Conservation (phyloP, 2,888 invertebrate species). For the Spialia ferax region DNA sequence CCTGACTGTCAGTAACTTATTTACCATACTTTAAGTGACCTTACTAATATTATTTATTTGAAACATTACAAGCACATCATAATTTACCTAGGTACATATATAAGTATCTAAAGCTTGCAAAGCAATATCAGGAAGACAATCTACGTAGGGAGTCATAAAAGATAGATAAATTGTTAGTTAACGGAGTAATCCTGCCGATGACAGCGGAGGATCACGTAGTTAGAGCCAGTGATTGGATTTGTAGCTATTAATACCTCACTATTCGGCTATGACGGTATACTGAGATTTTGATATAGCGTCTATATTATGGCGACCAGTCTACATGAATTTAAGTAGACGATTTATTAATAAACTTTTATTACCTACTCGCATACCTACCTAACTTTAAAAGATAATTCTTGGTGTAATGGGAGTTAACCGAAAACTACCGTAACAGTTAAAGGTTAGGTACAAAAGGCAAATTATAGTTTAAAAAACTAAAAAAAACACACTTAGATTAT, state of each 20-base stretch:
- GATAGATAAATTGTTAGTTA: slow-evolving; percentile 15
- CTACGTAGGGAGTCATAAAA: slow-evolving; percentile 5
- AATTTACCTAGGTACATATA: neutral
- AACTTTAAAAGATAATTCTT: too few species aligned
- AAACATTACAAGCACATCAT: neutral
- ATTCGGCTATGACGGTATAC: neutral
- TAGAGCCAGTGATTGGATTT: slow-evolving; percentile 24
- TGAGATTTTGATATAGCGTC: neutral
- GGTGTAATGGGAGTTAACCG: too few species aligned
- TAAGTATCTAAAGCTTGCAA: neutral
- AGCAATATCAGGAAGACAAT: neutral
- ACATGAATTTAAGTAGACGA: too few species aligned
- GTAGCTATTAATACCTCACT: neutral
- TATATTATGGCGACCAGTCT: neutral
- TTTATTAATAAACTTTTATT: too few species aligned
- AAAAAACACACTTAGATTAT: too few species aligned
- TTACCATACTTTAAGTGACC: too few species aligned
- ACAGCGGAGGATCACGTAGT: slow-evolving; percentile 7
- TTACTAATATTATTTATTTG: too few species aligned
- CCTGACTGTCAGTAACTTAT: too few species aligned
- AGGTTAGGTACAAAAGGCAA: too few species aligned
- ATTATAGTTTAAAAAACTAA: too few species aligned
- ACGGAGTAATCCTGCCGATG: neutral
- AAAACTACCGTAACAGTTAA: too few species aligned
- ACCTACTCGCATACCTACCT: too few species aligned